phyloP scores from a whole-genome alignment of 2,888 invertebrate genomes.

The Charanyca ferruginea region DNA sequence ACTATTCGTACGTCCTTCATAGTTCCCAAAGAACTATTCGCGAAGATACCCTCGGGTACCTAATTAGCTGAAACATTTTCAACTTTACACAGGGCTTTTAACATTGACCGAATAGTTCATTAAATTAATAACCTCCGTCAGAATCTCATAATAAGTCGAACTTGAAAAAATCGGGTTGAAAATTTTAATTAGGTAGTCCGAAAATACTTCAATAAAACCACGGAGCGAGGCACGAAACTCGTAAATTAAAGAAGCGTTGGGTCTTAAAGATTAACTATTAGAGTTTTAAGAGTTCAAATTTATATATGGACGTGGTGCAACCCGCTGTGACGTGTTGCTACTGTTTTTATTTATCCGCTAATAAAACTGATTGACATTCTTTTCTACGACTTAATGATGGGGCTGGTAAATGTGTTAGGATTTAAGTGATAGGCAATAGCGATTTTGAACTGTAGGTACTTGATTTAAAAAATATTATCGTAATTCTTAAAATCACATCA shows the following conservation, averaged over 20 bases:
- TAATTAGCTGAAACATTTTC: conserved; percentile 58
- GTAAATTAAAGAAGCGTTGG: conserved; percentile 81
- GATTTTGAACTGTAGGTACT: conserved; percentile 7
- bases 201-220: conserved; percentile 86
- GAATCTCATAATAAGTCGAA: conserved; percentile 62
- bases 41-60: conserved; percentile 39
- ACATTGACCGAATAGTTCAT: conserved; percentile 77
- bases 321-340: conserved; percentile 75
- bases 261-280: conserved; percentile 79
- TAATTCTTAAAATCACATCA: neutral
- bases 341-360: conserved; percentile 86
- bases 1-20: conserved; percentile 11
- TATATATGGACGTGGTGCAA: conserved; percentile 77
- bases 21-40: conserved; percentile 44
- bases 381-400: conserved; percentile 76
- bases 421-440: conserved; percentile 58
- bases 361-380: conserved; percentile 88
- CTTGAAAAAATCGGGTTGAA: conserved; percentile 66
- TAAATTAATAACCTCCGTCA: conserved; percentile 77
- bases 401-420: conserved; percentile 57
- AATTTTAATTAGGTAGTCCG: conserved; percentile 84
- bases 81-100: conserved; percentile 59
- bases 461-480: neutral
- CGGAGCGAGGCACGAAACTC: conserved; percentile 75
- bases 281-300: conserved; percentile 76